These are phyloP conservation scores for Drosophila quadrilineata DNA, from an alignment of 1,140 invertebrate species.

Conservation along the genomic window DNA sequence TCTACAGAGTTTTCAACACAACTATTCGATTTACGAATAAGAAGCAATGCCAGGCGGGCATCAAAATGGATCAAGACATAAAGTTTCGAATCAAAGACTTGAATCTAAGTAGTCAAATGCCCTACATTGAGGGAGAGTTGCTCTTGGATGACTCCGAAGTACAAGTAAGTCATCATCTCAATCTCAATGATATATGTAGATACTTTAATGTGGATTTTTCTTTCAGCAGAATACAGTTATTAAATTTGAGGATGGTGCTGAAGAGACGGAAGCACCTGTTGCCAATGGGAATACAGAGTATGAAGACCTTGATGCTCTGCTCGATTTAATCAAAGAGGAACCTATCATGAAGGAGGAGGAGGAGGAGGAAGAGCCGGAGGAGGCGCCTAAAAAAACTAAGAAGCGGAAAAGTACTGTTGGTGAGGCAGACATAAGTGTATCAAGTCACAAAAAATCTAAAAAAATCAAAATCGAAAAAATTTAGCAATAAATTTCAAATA, in stretches of 20 bases:
- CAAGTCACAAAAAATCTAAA: too few species aligned
- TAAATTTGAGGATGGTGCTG: slow-evolving; percentile 33
- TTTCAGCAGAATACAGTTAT: slow-evolving; percentile 36
- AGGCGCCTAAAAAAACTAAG: too few species aligned
- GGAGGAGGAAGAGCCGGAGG: not conserved
- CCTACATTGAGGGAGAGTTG: slow-evolving; percentile 78
- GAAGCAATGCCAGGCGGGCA: slow-evolving; percentile 25
- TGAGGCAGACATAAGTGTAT: too few species aligned
- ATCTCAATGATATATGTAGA: not conserved
- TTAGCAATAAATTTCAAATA: too few species aligned
- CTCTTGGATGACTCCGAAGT: slow-evolving; percentile 24
- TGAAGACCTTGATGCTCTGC: slow-evolving; percentile 54
- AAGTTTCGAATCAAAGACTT: slow-evolving; percentile 75
- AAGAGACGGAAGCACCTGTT: slow-evolving; percentile 8
- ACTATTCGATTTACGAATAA: slow-evolving; percentile 65
- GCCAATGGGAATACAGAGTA: slow-evolving; percentile 16
- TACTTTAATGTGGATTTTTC: not conserved
- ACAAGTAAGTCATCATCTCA: slow-evolving; percentile 14
- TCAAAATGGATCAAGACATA: slow-evolving; percentile 68
- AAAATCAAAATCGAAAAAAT: too few species aligned
- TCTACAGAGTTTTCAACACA: slow-evolving; percentile 79
- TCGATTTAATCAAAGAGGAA: slow-evolving; percentile 49
- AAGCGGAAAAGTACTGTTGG: too few species aligned
- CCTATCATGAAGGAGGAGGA: not conserved
- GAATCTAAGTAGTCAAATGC: slow-evolving; percentile 65